Evolutionary conservation across 92 coral and sea anemone species (phyloP).

Genomic region (Paramuricea clavata): DNA sequence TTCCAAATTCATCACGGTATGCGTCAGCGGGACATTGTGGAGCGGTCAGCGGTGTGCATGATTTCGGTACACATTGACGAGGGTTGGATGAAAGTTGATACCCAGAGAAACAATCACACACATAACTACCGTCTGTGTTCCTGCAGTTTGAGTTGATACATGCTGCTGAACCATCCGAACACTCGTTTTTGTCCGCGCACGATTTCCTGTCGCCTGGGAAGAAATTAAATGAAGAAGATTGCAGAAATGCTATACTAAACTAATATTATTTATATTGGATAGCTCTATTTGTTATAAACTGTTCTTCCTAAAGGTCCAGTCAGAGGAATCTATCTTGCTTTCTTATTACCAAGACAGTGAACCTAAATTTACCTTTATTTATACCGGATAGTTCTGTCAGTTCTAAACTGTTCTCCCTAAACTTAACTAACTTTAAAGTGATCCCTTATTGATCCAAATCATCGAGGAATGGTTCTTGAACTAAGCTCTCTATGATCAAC

Average conservation of each 20-base stretch:
- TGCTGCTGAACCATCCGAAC: conserved; percentile 72
- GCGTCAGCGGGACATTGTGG: conserved; percentile 78
- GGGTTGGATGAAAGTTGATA: conserved; percentile 50
- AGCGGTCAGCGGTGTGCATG: conserved; percentile 70
- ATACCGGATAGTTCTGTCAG: neutral
- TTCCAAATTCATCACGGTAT: conserved; percentile 72
- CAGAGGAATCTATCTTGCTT: no score
- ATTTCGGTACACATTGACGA: conserved; percentile 67
- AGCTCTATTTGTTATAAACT: no score
- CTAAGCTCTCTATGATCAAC: no score
- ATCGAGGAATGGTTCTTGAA: no score
- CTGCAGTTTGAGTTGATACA: conserved; percentile 80
- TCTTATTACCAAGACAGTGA: no score
- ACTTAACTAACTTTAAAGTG: no score
- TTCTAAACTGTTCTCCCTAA: neutral
- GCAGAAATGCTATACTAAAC: no score
- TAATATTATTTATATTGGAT: no score
- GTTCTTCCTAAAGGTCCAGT: no score
- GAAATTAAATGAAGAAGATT: neutral
- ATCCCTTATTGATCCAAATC: neutral
- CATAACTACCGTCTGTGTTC: conserved; percentile 79
- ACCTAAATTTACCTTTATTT: no score
- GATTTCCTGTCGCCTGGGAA: conserved; percentile 52
- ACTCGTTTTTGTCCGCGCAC: conserved; percentile 83
- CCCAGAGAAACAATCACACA: conserved; percentile 76